Evolutionary conservation across 2,797 vertebrate genomes (phyloP).

Genomic region (Argyrosomus regius): DNA sequence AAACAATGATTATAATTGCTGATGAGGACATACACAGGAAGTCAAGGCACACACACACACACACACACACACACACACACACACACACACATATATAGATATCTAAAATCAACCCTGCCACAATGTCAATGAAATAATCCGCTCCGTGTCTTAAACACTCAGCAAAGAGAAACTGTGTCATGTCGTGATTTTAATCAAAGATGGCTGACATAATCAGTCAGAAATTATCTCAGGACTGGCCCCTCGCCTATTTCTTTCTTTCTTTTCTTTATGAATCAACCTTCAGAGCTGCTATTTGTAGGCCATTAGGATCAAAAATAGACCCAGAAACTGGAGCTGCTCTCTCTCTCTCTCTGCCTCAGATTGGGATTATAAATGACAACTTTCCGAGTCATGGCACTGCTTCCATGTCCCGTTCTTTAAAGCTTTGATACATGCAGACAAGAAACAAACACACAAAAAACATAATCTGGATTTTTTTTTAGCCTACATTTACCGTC

Average conservation of each 20-base stretch:
- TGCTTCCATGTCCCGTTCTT: conserved; percentile 65
- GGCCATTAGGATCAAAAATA: conserved; percentile 34
- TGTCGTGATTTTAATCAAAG: conserved; percentile 81
- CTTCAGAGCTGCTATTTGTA: conserved; percentile 41
- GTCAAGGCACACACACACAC: conserved; percentile 33
- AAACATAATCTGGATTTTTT: conserved; percentile 74
- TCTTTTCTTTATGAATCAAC: conserved; percentile 62
- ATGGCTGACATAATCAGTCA: conserved; percentile 73
- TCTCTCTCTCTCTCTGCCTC: neutral
- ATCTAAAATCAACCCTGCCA: conserved; percentile 72
- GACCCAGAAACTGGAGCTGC: neutral
- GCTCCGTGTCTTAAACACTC: too few species aligned
- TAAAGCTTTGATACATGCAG: conserved; percentile 72
- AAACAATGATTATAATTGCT: conserved; percentile 53
- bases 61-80: conserved; percentile 17
- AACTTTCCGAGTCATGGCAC: conserved; percentile 61
- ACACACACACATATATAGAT: conserved; percentile 39
- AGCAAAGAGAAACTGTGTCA: conserved; percentile 58
- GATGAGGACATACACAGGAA: conserved; percentile 50
- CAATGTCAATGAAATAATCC: neutral
- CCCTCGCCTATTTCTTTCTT: conserved; percentile 1
- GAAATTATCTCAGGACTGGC: conserved; percentile 69
- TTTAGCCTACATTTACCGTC: conserved; percentile 68
- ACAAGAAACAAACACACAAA: conserved; percentile 69
- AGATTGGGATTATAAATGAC: conserved; percentile 74